A percentile compares a stretch with the other conserved stretches of the same genome.
These are phyloP conservation scores for Stenichneumon culpator DNA, from an alignment of 2,888 invertebrate species.

Conservation along the genomic window DNA sequence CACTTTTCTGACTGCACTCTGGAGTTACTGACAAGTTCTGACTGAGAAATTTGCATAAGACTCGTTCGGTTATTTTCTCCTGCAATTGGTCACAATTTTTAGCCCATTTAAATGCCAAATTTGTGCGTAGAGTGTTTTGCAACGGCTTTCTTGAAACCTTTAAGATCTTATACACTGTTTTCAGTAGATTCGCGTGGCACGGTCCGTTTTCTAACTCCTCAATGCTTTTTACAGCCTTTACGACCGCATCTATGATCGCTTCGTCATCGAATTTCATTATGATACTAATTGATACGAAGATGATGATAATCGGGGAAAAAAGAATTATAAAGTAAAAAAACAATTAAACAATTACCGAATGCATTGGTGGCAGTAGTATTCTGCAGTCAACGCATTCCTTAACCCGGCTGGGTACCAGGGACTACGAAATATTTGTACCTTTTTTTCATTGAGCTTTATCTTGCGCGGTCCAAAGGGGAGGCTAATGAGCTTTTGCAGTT, in stretches of 20 bases:
- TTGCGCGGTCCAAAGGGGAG: too few relatives aligned
- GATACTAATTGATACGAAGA: neutral
- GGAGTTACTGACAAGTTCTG: conserved; percentile 23
- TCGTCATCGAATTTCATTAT: neutral
- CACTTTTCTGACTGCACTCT: neutral
- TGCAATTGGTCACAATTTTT: neutral
- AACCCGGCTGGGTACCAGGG: conserved; percentile 72
- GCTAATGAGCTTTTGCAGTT: too few relatives aligned
- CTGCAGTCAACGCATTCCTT: conserved; percentile 81
- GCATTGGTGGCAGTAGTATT: conserved; percentile 72
- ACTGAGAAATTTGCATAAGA: neutral
- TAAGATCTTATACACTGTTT: neutral
- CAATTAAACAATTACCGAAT: neutral
- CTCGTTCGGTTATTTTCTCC: conserved; percentile 13
- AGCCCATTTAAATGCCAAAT: neutral
- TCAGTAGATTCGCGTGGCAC: neutral
- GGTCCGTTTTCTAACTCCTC: neutral
- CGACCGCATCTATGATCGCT: neutral
- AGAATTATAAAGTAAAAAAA: neutral
- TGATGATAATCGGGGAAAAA: neutral
- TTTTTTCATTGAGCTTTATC: too few relatives aligned
- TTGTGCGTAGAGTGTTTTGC: neutral
- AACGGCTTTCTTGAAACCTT: neutral
- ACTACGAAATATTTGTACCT: conserved; percentile 16
- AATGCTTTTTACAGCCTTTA: neutral